Evolutionary conservation across 1,140 invertebrate genomes (phyloP).

Genomic region (Drosophila baimaii): DNA sequence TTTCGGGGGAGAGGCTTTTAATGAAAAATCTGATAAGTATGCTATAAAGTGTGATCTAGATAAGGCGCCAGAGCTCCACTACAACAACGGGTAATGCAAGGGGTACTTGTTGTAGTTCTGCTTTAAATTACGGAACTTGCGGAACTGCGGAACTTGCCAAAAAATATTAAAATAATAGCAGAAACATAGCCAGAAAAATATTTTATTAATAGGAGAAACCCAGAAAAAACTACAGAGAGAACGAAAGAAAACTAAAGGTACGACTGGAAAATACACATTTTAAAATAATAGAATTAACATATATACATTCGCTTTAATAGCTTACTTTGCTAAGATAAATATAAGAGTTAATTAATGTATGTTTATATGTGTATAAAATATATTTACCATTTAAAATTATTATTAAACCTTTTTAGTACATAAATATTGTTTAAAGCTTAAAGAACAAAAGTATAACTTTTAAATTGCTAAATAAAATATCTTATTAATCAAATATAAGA

Average conservation of each 20-base stretch:
- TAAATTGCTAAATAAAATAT: neutral
- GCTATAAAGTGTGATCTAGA: slow-evolving; percentile 21
- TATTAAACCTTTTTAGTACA: neutral
- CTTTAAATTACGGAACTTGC: no score
- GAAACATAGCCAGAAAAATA: no score
- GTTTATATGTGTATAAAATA: neutral
- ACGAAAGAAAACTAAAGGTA: neutral
- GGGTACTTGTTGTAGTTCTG: neutral
- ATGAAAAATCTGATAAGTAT: slow-evolving; percentile 37
- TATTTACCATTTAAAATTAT: accelerated
- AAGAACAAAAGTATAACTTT: no score
- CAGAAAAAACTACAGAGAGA: neutral
- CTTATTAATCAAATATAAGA: neutral
- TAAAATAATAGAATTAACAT: neutral
- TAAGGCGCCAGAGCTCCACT: neutral
- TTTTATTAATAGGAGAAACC: neutral
- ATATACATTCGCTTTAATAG: no score
- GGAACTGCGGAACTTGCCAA: no score
- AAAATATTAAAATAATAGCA: no score
- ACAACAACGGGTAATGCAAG: neutral
- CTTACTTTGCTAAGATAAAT: no score
- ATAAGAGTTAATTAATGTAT: no score
- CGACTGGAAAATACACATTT: neutral
- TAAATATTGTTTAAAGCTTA: neutral
- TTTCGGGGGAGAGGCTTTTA: slow-evolving; percentile 15